A percentile compares a stretch with the other conserved stretches of the same genome.
phyloP scores from a whole-genome alignment of 2,888 invertebrate species.

The Macrophya alboannulata region DNA sequence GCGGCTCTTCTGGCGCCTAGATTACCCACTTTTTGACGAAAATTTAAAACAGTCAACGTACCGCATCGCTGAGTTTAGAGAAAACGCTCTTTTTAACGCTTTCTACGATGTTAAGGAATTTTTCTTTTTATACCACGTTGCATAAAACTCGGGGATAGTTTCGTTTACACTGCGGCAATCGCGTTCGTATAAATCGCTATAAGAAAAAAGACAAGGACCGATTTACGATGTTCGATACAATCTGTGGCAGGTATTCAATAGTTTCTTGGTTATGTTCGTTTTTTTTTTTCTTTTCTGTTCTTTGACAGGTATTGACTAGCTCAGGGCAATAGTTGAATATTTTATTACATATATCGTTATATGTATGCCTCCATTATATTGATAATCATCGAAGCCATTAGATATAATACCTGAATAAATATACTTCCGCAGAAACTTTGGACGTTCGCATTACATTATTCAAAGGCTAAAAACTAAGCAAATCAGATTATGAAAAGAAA shows the following conservation, averaged over 20 bases:
- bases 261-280: not conserved
- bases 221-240: not conserved
- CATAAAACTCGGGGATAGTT: not conserved
- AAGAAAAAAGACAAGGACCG: not conserved
- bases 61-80: slow-evolving; percentile 12
- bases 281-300: not conserved
- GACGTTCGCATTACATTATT: not conserved
- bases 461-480: not conserved
- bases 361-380: not conserved
- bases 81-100: slow-evolving; percentile 33
- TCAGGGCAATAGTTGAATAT: not conserved
- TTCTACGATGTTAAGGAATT: slow-evolving; percentile 24
- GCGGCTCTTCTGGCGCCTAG: too few relatives aligned
- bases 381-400: not conserved
- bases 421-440: not conserved
- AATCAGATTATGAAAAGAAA: not conserved
- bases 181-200: not conserved
- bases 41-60: not conserved
- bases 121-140: not conserved
- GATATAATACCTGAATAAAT: not conserved
- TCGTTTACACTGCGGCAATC: not conserved
- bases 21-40: not conserved
- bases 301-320: not conserved
- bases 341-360: not conserved
- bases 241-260: not conserved